phyloP scores from a whole-genome alignment of 2,888 invertebrate genomes.

The Opisthograptis luteolata region DNA sequence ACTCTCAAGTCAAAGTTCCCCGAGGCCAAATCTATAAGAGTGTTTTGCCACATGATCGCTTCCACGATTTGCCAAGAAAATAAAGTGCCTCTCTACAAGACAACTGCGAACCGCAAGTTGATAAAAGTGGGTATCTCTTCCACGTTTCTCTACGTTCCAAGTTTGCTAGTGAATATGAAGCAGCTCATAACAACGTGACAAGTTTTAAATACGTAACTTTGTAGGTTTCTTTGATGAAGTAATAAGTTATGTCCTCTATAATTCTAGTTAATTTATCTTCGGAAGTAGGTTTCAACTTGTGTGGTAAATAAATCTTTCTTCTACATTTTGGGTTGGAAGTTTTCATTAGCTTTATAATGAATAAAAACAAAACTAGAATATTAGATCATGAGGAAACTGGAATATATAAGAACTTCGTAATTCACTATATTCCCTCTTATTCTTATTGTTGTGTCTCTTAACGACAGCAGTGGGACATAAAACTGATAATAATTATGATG shows the following conservation, averaged over 20 bases:
- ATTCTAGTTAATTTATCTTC: conserved; percentile 20
- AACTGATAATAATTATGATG: too few species aligned
- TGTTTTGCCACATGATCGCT: conserved; percentile 83
- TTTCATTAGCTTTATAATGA: too few species aligned
- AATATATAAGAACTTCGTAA: too few species aligned
- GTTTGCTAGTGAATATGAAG: conserved; percentile 57
- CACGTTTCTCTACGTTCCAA: conserved; percentile 44
- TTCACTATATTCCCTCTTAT: too few species aligned
- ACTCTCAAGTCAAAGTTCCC: conserved; percentile 78
- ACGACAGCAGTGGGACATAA: too few species aligned
- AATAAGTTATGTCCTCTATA: conserved; percentile 19
- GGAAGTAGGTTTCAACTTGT: conserved; percentile 12
- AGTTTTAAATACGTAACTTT: conserved; percentile 34
- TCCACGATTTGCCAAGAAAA: conserved; percentile 81
- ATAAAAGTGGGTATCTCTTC: conserved; percentile 59
- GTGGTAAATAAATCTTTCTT: background rate
- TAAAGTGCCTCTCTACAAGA: conserved; percentile 65
- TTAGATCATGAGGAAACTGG: too few species aligned
- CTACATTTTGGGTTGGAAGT: too few species aligned
- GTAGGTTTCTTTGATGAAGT: conserved; percentile 19
- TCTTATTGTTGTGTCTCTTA: too few species aligned
- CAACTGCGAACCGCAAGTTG: conserved; percentile 69
- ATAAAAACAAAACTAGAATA: too few species aligned
- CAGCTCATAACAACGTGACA: conserved; percentile 44
- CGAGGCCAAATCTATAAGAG: conserved; percentile 79